phyloP scores from a whole-genome alignment of 2,113 vertebrate species.

The Amphiprion percula region DNA sequence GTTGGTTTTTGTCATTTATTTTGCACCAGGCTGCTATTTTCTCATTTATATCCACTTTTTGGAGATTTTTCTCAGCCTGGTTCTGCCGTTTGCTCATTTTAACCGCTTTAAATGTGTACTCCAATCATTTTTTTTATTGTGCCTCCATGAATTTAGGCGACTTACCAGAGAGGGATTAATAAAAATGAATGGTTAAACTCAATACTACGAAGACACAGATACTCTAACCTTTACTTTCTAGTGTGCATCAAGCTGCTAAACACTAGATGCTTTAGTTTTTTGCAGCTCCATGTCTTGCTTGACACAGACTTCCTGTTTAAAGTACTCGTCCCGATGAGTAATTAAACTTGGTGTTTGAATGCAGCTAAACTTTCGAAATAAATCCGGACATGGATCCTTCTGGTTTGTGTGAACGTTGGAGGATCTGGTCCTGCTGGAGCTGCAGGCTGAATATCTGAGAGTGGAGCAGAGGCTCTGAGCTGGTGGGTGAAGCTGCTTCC shows the following conservation, averaged over 20 bases:
- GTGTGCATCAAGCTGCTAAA: background rate
- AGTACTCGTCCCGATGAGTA: too few relatives aligned
- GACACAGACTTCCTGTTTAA: too few relatives aligned
- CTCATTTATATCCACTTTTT: too few relatives aligned
- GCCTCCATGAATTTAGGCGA: background rate
- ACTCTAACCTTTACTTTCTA: background rate
- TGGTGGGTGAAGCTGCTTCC: constrained; percentile 52
- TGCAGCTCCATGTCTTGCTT: too few relatives aligned
- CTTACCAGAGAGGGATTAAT: background rate
- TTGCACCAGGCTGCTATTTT: too few relatives aligned
- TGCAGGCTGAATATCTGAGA: constrained; percentile 26
- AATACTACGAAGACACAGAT: background rate
- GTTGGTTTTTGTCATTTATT: too few relatives aligned
- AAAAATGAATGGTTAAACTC: background rate
- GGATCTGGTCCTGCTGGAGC: constrained; percentile 4
- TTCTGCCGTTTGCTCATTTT: background rate
- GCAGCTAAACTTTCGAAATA: too few relatives aligned
- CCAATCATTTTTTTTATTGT: background rate
- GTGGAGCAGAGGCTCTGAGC: constrained; percentile 43
- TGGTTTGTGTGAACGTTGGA: too few relatives aligned
- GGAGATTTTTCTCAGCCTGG: too few relatives aligned
- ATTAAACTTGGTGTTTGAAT: too few relatives aligned
- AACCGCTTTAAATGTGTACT: background rate
- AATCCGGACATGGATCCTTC: too few relatives aligned
- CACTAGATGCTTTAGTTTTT: constrained; percentile 1